Percentiles rank a stretch among this genome's conserved stretches.
These are phyloP conservation scores for Heterotis niloticus DNA, from an alignment of 2,113 vertebrate species.

Conservation along the genomic window DNA sequence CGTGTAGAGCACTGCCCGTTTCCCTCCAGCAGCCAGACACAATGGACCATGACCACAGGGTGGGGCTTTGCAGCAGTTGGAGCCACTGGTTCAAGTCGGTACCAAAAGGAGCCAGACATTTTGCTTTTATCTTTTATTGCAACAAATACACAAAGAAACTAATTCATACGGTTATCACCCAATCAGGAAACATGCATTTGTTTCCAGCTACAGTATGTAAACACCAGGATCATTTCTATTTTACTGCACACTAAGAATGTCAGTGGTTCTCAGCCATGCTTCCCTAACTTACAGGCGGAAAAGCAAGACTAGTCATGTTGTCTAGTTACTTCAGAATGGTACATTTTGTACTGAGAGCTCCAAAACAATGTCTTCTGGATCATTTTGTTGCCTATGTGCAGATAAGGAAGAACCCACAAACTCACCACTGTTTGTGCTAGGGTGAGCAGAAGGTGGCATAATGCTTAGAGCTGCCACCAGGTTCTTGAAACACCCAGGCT, in stretches of 20 bases:
- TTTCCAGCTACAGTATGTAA: slow-evolving; percentile 25
- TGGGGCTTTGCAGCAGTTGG: slow-evolving; percentile 23
- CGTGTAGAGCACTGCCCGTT: background rate
- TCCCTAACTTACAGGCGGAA: background rate
- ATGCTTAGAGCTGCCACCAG: too few species aligned
- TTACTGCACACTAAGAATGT: background rate
- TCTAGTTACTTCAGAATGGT: background rate
- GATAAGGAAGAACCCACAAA: too few species aligned
- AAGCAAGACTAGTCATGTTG: too few species aligned
- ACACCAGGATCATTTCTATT: slow-evolving; percentile 7
- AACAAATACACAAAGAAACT: slow-evolving; percentile 32
- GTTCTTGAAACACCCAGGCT: too few species aligned
- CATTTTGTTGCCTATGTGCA: too few species aligned
- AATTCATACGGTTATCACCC: slow-evolving; percentile 1
- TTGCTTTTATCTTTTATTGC: slow-evolving; percentile 34
- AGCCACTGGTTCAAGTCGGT: slow-evolving; percentile 29
- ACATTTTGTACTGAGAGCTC: background rate
- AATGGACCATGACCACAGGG: slow-evolving; percentile 29
- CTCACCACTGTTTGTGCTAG: too few species aligned
- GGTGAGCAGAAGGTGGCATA: too few species aligned
- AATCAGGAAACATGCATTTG: slow-evolving; percentile 25
- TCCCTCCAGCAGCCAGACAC: slow-evolving; percentile 5
- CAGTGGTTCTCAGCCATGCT: background rate
- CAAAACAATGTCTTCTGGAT: too few species aligned
- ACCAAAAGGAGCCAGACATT: slow-evolving; percentile 39